These are phyloP conservation scores for Gobio gobio DNA, from an alignment of 2,113 vertebrate species.

Conservation along the genomic window DNA sequence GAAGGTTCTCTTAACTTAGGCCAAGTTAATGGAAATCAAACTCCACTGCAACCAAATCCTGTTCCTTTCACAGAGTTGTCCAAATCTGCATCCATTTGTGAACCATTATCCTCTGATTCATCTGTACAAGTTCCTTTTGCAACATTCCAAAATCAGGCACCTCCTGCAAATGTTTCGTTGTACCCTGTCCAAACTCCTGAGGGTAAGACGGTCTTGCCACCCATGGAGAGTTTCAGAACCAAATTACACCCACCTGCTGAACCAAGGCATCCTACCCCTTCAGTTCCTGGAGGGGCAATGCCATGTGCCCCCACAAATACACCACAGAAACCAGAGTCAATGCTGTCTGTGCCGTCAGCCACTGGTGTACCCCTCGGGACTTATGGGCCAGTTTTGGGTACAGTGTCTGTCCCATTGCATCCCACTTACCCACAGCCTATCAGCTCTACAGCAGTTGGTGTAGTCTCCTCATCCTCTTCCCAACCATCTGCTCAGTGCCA, in stretches of 20 bases:
- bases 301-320: conserved; percentile 63
- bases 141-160: conserved; percentile 59
- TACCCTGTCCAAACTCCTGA: conserved; percentile 67
- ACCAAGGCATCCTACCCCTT: neutral
- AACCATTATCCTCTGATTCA: conserved; percentile 63
- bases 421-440: conserved; percentile 67
- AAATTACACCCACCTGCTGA: conserved; percentile 64
- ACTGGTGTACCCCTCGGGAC: conserved; percentile 57
- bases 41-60: conserved; percentile 59
- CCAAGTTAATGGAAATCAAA: conserved; percentile 56
- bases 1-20: conserved; percentile 38
- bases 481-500: conserved; percentile 63
- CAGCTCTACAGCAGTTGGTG: conserved; percentile 66
- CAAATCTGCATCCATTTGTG: conserved; percentile 57
- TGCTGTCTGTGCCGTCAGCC: conserved; percentile 55
- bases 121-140: conserved; percentile 53
- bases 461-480: conserved; percentile 69
- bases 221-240: conserved; percentile 65
- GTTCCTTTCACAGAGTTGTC: conserved; percentile 53
- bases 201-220: conserved; percentile 57
- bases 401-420: conserved; percentile 65
- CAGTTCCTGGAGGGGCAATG: conserved; percentile 62
- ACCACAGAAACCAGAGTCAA: conserved; percentile 59
- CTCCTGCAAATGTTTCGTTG: conserved; percentile 67
- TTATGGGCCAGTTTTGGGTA: conserved; percentile 58